These are phyloP conservation scores for Teleogryllus oceanicus DNA, from an alignment of 2,888 invertebrate genomes.

Conservation along the genomic window DNA sequence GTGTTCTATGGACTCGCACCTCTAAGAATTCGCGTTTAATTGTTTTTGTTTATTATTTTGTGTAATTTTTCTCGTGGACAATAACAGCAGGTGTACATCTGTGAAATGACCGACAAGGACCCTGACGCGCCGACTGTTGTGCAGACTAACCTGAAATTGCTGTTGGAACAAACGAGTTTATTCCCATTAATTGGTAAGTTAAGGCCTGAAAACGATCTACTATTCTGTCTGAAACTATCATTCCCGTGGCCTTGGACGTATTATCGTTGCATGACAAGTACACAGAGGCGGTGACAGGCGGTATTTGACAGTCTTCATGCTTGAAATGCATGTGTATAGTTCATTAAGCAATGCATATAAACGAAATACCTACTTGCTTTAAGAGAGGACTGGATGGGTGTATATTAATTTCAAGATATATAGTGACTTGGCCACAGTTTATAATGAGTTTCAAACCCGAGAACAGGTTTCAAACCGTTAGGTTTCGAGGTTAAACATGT, in stretches of 20 bases:
- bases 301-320: not conserved
- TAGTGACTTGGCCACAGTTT: no score
- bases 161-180: constrained; percentile 35
- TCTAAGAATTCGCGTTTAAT: not conserved
- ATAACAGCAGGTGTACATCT: not conserved
- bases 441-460: no score
- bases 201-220: constrained; percentile 26
- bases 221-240: constrained; percentile 28
- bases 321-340: not conserved
- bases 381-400: no score
- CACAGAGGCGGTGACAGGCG: not conserved
- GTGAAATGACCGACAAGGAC: constrained; percentile 35
- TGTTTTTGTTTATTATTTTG: not conserved
- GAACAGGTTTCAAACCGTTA: no score
- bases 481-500: no score
- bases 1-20: constrained; percentile 18
- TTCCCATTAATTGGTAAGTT: constrained; percentile 37
- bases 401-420: no score
- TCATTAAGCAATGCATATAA: no score
- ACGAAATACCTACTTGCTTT: no score
- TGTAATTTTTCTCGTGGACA: constrained; percentile 20
- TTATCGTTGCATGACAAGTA: constrained; percentile 9
- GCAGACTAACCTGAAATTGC: constrained; percentile 35
- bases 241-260: constrained; percentile 27
- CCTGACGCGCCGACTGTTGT: constrained; percentile 33